These are phyloP conservation scores for Urocynchramus pylzowi DNA, from an alignment of 2,113 vertebrate genomes.

Conservation along the genomic window DNA sequence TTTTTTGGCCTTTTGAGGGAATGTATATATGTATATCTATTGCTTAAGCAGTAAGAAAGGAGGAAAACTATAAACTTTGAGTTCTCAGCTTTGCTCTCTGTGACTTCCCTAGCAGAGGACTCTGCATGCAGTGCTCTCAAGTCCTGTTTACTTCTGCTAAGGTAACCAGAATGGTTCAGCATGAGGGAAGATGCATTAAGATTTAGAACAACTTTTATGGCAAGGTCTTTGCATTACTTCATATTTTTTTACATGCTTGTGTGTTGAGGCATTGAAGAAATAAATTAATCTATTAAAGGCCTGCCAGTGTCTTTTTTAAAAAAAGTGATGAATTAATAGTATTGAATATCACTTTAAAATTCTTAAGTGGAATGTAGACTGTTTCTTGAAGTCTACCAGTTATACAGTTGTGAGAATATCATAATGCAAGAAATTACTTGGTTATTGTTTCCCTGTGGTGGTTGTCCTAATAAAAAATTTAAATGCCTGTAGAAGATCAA, in stretches of 20 bases:
- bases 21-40: neutral
- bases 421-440: neutral
- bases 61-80: neutral
- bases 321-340: neutral
- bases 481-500: slow-evolving; percentile 20
- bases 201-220: neutral
- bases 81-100: neutral
- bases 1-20: neutral
- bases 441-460: neutral
- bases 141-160: neutral
- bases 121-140: neutral
- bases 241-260: neutral
- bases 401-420: neutral
- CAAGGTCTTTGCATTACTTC: neutral
- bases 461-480: slow-evolving; percentile 18
- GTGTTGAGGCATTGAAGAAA: neutral
- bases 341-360: neutral
- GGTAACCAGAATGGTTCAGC: neutral
- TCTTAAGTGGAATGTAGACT: neutral
- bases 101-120: neutral
- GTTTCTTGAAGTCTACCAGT: neutral
- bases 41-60: neutral
- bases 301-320: neutral
- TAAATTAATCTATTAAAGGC: neutral
- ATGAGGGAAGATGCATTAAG: neutral